Base-by-base conservation (phyloP, 92 coral and sea anemone species). In the Palythoa grandis region DNA sequence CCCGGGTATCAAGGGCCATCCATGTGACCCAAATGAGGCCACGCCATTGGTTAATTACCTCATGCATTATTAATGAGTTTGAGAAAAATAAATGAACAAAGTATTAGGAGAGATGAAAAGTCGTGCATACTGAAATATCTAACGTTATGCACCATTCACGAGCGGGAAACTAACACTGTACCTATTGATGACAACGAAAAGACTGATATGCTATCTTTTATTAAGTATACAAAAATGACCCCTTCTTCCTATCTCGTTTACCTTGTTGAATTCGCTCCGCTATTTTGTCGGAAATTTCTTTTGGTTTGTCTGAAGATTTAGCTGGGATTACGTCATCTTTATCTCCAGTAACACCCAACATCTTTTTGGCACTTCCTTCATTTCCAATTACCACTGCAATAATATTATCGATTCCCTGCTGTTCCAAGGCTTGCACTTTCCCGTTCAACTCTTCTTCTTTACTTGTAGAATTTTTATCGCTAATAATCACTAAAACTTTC, bases 401-500 rank as follows among this genome's bases (percentile, higher is more conserved):
- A 10, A 79, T 47, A 20, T 90, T 57, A 61, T 87, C 72, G 7
- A 92, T 80, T 22, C 87, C 87, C 24, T 92, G 76, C 19, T 91
- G 89, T 10, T 52, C 67, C 3, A 94, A 78, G 14, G 92, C 91
- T 35, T 48, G 82, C 12, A 86, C 91, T 72, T 92, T 90, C 8
- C 78, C 85, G 69, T 85, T 89, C 72, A 94, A 70, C 37, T 92
- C 92, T 48, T 52, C 76, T 24, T 54, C 71, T 37, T 84, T 90
- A 78, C 91, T 92, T 65, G 70, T 84, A 17, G 98, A 92, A 43
- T 87, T 90, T n/a, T 83, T 87, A 48, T 96, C 99, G n/a, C 89
- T 88, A 24, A 96, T 88, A 3, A 96, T 91, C 11, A 96, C 96
- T 35, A 96, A 69, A 7, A 94, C 97, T 71, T 86, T 91, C 25